phyloP scores from a whole-genome alignment of 2,888 invertebrate species.

The Eulithis prunata region DNA sequence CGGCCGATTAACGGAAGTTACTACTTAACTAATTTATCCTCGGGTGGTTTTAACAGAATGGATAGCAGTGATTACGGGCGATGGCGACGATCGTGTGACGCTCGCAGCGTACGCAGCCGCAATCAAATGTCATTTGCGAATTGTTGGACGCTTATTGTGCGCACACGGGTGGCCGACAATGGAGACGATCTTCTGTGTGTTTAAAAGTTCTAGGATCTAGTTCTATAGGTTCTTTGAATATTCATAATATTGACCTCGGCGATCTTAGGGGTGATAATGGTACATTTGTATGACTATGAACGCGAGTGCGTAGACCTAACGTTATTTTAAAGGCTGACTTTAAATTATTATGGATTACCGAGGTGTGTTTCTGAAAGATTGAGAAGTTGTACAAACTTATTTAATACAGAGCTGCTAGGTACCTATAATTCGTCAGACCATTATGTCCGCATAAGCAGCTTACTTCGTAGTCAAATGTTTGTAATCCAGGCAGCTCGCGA shows the following conservation, averaged over 20 bases:
- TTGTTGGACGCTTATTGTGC: constrained; percentile 49
- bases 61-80: constrained; percentile 83
- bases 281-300: not conserved
- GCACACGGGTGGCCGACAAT: constrained; percentile 23
- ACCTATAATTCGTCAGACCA: constrained; percentile 31
- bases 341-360: too few species aligned
- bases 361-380: not conserved
- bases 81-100: constrained; percentile 72
- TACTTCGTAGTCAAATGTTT: constrained; percentile 77
- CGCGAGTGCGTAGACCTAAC: not conserved
- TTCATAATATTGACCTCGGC: constrained; percentile 4
- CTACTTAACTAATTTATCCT: constrained; percentile 85
- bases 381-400: not conserved
- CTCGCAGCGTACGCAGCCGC: constrained; percentile 53
- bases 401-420: not conserved
- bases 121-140: constrained; percentile 58
- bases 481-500: constrained; percentile 79
- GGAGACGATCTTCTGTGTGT: constrained; percentile 12
- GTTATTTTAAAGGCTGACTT: too few species aligned
- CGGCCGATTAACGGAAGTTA: constrained; percentile 84
- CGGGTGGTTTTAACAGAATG: constrained; percentile 85
- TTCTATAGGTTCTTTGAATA: constrained; percentile 11
- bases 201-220: constrained; percentile 14
- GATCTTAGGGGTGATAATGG: not conserved
- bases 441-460: constrained; percentile 53